Base-by-base conservation (phyloP, 2,113 vertebrate genomes). In the Toxotes chatareus region DNA sequence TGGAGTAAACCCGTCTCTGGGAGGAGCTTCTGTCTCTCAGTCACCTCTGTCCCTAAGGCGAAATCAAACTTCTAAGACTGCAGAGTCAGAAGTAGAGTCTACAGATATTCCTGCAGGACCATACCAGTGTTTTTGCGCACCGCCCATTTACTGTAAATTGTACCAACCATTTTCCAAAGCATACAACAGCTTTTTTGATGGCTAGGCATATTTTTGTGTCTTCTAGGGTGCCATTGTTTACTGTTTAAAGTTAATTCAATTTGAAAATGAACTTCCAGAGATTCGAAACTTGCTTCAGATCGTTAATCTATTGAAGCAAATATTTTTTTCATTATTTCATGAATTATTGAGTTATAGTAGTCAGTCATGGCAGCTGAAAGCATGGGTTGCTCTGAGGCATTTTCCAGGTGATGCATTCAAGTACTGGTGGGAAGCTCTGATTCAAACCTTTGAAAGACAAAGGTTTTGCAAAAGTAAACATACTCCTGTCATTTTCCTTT, bases 1-100 rank as follows among this genome's bases (percentile, higher is more conserved):
- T 56, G 73, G 60, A 23, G 78, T 78, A 60, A 64, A 73, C 49
- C 73, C 73, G 66, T 82, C 73, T 76, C 87, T 59, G 16, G 27
- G 49, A 72, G 78, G 46, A 44, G 12, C 72, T 62, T 59, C 63
- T 47, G 69, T 65, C 32, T 56, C 34, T 34, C 51, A 66, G 71
- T 86, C 81, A 60, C 75, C 63, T 71, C 38, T 12, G 31, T 76
- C 73, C 53, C 46, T 8, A 53, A 61, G 71, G 73, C 4, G 4
- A 68, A 80, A 72, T 75, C 68, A 76, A 74, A 77, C 14, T 62
- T 68, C 59, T 60, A 27, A 74, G 14, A 42, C 42, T 44, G 47
- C 51, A 59, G n/a, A 44, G 42, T 82, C 64, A 73, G 34, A 66
- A n/a, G 16, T 67, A 36, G n/a, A 70, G 42, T 56, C 23, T 21